Percentiles rank a stretch among this genome's conserved stretches.
These are phyloP conservation scores for Apoderus coryli DNA, from an alignment of 2,888 invertebrate genomes.

Conservation along the genomic window DNA sequence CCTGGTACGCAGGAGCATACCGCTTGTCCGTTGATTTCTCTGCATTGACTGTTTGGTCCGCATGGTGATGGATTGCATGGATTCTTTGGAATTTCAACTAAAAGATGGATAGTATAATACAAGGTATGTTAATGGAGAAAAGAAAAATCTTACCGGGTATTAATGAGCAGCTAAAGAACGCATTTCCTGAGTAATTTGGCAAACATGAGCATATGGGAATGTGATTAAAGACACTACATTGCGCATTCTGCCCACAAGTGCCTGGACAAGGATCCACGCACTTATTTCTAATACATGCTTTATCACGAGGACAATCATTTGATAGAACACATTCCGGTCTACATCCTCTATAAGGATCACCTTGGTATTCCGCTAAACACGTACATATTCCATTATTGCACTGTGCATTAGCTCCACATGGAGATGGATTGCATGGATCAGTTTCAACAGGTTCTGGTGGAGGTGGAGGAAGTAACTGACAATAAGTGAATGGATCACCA, in stretches of 20 bases:
- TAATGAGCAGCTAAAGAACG: conserved; percentile 43
- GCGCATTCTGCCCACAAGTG: conserved; percentile 56
- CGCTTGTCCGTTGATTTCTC: conserved; percentile 55
- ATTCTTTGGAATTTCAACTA: conserved; percentile 37
- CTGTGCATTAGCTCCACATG: conserved; percentile 71
- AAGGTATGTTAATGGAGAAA: not conserved
- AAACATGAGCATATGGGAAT: conserved; percentile 61
- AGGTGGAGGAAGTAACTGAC: conserved; percentile 40
- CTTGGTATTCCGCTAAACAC: conserved; percentile 62
- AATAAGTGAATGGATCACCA: conserved; percentile 60
- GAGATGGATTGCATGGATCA: conserved; percentile 61
- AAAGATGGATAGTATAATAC: conserved; percentile 8
- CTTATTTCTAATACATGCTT: conserved; percentile 51
- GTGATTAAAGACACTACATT: conserved; percentile 59
- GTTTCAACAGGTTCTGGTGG: conserved; percentile 27
- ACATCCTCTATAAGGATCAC: conserved; percentile 58
- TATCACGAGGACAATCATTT: conserved; percentile 44
- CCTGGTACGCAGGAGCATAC: conserved; percentile 57
- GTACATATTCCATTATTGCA: conserved; percentile 68
- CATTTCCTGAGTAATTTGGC: conserved; percentile 50
- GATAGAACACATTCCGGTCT: conserved; percentile 58
- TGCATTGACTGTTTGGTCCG: conserved; percentile 66
- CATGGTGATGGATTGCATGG: conserved; percentile 61
- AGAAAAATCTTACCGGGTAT: conserved; percentile 17
- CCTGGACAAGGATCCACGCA: conserved; percentile 51